phyloP scores from a whole-genome alignment of 2,113 vertebrate species.

The Balaenoptera acutorostrata region DNA sequence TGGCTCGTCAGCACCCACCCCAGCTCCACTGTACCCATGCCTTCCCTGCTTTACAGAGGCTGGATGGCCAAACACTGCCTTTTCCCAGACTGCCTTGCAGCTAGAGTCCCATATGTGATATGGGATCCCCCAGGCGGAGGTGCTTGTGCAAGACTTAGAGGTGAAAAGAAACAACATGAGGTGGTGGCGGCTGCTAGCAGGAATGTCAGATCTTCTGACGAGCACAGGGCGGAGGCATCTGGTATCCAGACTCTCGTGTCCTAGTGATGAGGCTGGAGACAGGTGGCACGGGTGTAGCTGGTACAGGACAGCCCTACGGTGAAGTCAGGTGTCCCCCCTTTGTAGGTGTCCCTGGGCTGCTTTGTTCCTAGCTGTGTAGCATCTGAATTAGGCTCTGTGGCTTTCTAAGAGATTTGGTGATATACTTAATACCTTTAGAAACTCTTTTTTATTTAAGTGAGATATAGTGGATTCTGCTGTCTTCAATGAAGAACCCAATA shows the following conservation, averaged over 20 bases:
- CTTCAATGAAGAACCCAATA: background rate
- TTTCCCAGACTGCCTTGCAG: background rate
- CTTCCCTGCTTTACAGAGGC: background rate
- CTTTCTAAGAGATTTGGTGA: background rate
- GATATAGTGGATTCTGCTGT: background rate
- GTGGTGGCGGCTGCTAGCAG: background rate
- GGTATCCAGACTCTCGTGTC: background rate
- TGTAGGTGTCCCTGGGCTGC: background rate
- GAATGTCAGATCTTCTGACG: background rate
- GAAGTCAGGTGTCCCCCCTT: background rate
- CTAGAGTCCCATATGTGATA: background rate
- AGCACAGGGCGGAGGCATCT: background rate
- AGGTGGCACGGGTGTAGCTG: background rate
- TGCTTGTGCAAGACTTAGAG: background rate
- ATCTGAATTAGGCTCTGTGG: background rate
- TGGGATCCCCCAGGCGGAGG: background rate
- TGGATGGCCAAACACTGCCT: background rate
- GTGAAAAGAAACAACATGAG: background rate
- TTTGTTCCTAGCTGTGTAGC: background rate
- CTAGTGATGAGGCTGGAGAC: background rate
- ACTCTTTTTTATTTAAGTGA: background rate
- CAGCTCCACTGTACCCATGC: fast-evolving
- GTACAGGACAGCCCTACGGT: background rate
- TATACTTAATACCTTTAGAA: background rate
- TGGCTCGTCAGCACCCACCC: background rate